Evolutionary conservation across 1,140 invertebrate species (phyloP).

Genomic region (Cyphomyrmex costatus): DNA sequence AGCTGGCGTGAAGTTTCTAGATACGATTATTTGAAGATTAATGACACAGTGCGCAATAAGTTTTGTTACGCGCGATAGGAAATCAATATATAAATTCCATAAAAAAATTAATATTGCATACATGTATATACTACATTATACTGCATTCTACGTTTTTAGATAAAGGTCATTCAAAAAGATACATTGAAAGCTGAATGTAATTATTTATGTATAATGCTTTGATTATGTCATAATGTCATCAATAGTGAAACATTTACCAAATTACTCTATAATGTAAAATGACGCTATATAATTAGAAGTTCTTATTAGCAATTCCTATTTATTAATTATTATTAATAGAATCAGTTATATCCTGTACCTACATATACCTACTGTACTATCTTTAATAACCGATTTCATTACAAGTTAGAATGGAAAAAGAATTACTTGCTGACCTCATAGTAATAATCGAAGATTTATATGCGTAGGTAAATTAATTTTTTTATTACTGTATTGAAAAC

Average conservation of each 20-base stretch:
- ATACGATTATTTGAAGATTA: neutral
- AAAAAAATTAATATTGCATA: neutral
- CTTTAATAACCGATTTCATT: constrained; percentile 2
- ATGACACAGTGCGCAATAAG: neutral
- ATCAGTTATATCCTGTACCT: neutral
- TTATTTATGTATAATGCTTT: neutral
- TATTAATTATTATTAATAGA: constrained; percentile 13
- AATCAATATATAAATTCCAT: neutral
- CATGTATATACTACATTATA: neutral
- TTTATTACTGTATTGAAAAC: neutral
- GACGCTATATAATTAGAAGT: constrained; percentile 18
- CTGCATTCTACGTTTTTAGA: neutral
- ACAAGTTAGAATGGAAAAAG: neutral
- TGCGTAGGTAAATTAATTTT: neutral
- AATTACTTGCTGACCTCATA: neutral
- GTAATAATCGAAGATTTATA: neutral
- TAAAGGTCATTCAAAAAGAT: neutral
- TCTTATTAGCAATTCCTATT: neutral
- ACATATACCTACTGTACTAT: too few relatives aligned
- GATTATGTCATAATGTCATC: neutral
- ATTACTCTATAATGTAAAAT: neutral
- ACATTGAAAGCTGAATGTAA: neutral
- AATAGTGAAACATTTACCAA: neutral
- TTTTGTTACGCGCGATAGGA: neutral
- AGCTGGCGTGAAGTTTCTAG: neutral